Conservation (phyloP, 2,113 vertebrate genomes). For the Strix aluco region DNA sequence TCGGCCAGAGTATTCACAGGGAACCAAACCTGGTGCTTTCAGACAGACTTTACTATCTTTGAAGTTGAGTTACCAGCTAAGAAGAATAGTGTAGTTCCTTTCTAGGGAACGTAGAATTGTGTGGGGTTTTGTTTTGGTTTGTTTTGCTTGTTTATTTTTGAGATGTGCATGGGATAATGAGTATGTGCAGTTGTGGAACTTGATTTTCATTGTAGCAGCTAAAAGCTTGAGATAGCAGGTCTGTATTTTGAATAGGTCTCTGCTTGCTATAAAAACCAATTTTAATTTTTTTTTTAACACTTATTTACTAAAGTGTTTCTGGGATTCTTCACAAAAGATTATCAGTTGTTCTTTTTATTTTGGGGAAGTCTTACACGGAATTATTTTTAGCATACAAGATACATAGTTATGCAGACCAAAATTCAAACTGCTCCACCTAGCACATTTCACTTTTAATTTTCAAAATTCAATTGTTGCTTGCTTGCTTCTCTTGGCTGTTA, state of each 20-base stretch:
- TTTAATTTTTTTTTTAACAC: neutral
- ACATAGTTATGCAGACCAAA: neutral
- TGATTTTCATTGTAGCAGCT: neutral
- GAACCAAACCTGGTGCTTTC: conserved; percentile 83
- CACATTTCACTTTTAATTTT: neutral
- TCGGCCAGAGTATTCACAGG: conserved; percentile 91
- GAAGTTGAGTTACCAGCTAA: neutral
- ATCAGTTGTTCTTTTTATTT: neutral
- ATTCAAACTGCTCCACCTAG: neutral
- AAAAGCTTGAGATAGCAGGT: neutral
- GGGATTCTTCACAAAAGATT: neutral
- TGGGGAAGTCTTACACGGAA: neutral
- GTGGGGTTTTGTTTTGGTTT: neutral
- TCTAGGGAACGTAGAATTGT: neutral
- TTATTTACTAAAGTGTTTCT: neutral
- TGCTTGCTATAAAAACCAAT: neutral
- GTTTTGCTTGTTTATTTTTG: neutral
- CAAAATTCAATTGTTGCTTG: neutral
- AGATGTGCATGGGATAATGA: neutral
- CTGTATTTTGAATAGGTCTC: neutral
- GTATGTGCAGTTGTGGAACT: neutral
- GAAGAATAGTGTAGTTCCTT: neutral
- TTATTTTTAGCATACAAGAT: neutral
- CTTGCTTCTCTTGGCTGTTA: neutral
- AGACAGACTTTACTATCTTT: conserved; percentile 90